These are phyloP conservation scores for Meta bourneti DNA, from an alignment of 2,888 invertebrate species.

Conservation along the genomic window DNA sequence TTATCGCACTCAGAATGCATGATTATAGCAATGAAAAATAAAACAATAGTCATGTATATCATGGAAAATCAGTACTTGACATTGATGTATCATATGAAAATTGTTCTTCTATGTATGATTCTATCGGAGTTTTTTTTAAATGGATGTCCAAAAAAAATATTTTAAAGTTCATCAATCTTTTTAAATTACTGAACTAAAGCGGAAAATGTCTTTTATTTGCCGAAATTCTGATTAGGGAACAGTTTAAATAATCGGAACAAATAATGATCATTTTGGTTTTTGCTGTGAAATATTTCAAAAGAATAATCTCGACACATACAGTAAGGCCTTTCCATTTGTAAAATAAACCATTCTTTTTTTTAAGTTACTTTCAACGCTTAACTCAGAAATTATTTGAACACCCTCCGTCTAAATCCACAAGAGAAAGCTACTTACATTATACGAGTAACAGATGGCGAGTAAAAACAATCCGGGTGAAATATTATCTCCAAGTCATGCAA, in stretches of 20 bases:
- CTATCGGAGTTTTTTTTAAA: neutral
- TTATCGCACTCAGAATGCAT: too few species aligned
- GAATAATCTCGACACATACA: neutral
- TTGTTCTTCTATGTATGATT: neutral
- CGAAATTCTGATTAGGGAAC: neutral
- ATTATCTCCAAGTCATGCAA: neutral
- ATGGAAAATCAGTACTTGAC: too few species aligned
- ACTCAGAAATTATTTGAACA: neutral
- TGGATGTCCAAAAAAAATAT: neutral
- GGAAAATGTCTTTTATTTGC: neutral
- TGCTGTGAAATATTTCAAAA: neutral
- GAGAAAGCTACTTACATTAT: neutral
- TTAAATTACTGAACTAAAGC: neutral
- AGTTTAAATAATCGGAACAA: neutral
- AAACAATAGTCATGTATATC: too few species aligned
- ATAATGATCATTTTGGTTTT: neutral
- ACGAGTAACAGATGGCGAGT: neutral
- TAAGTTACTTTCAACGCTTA: neutral
- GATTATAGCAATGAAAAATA: too few species aligned
- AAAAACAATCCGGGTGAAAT: neutral
- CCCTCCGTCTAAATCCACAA: neutral
- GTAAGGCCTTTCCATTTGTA: neutral
- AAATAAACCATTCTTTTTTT: neutral
- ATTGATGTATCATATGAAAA: neutral
- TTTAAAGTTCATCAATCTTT: neutral